Base-by-base conservation (phyloP, 2,888 invertebrate species). In the Argynnis bischoffii region DNA sequence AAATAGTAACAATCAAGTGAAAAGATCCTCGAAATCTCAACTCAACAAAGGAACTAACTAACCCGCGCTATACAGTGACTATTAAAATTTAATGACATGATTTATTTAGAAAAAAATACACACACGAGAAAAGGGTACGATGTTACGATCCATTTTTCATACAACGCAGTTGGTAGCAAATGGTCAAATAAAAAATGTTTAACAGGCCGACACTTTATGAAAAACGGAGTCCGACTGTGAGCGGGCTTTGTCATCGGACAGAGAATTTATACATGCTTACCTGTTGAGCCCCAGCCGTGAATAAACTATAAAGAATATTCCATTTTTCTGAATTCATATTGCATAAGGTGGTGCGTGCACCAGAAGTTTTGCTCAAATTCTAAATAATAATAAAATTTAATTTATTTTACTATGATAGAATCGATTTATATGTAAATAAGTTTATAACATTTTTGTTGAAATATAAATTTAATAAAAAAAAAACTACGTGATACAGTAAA, bases 61-160 rank as follows among this genome's bases (percentile, higher is more conserved):
- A 91, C 91, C 80, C 87, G 78, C 78, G 83, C 85, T 84, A 79
- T 79, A 80, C 87, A 83, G 89, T 92, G 92, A 92, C 92, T 92
- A 92, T 92, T 92, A 92, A 92, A 91, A 89, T 91, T 91, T 92
- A 92, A 92, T 92, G 92, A 92, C 91, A 92, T 92, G 92, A 92
- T 92, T 91, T 92, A 92, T 92, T 86, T 85, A 81, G 80, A 80
- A 85, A 84, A 87, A 89, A 89, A 88, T 84, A 84, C 69, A 76
- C 70, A 81, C 80, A 86, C 82, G 83, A 87, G 88, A 91, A 92
- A 92, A 92, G 92, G 91, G 91, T 92, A 92, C 86, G 87, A 86
- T 87, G 88, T 90, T 89, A 89, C 89, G 89, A 89, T 89, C 88
- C 90, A 92, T 92, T 92, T 92, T 92, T 92, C 92, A 92, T 91